Base-by-base conservation (phyloP, 2,113 vertebrate genomes). In the Petaurus breviceps region DNA sequence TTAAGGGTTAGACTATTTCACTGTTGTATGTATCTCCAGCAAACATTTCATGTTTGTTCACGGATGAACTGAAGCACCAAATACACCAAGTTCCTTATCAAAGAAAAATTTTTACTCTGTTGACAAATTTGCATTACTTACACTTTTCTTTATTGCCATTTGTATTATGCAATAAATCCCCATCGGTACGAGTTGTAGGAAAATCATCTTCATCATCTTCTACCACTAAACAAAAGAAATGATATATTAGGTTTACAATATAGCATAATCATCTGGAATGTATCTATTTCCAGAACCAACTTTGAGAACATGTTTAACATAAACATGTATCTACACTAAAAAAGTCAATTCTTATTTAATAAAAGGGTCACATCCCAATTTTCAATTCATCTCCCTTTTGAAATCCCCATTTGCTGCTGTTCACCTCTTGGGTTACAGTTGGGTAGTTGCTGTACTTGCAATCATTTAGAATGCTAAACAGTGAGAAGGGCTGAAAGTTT, bases 201-300 rank as follows among this genome's bases (percentile, higher is more conserved):
- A 99, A 99, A 96, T 99, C 99, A 84, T 99, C 99, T 98, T 99
- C 99, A 97, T 99, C 99, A 54, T 99, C 99, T 98, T 99, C 99
- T 97, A 99, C 99, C 57, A 99, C 99, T 99, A 97, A 95, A 98
- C 98, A 95, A 98, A 43, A 98, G 2, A 97, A 14, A 98, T 92
- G 4, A 4, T 91, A 95, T 92, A 51, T 95, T 28, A 97, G 90
- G 37, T 89, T 94, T 26, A 92, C 91, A 94, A 46, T 3, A 95
- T 90, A 91, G 1, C 95, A 46, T 93, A 97, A 91, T 89, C 37
- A 96, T 93, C 26, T 49, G 96, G n/a, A 49, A 94, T 95, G 91
- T 55, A 97, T 22, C 95, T 95, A 94, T 93, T 19, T 94, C 93
- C 9, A 84, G n/a, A 84, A 43, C 16, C 14, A 43, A 84, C 68